Evolutionary conservation across 2,797 vertebrate genomes (phyloP), one percentile per base, ranked within the genome.

Genomic region (Myotis myotis): DNA sequence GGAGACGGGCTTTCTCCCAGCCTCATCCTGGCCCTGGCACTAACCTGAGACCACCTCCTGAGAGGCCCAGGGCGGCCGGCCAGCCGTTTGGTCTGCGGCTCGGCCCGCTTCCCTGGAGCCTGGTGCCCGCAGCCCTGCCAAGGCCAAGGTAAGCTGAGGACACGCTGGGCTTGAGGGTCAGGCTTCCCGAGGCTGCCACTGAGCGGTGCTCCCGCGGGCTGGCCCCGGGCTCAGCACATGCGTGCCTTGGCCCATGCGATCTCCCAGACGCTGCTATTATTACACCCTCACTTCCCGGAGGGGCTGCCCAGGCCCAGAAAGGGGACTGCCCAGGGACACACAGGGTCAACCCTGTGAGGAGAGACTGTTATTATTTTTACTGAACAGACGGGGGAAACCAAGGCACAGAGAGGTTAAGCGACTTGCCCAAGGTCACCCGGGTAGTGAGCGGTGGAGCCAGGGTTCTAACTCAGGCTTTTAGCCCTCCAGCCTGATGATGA

Each of bases 111-210:
- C 79, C 72, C 84, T 51, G 36, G 93, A 87, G 82, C 68, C 91
- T 30, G 16, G 60, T 2, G 28, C 89, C 83, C 3, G 36, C 1
- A 0, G 91, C 16, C 68, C 70, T 90, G 94, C 87, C 85, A 89
- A 85, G 66, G 80, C 95, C 60, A 41, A 92, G 95, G 95, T 94
- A 74, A 96, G 82, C 79, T 78, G 94, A 93, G 96, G 96, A 97
- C 94, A 86, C 0, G 0, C 68, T 0, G 16, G 71, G 64, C 74
- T 90, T 30, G 9, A 47, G 70, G 38, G 66, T 76, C 93, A 87
- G 91, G 84, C 60, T 47, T 71, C 78, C 51, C 0, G 10, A 38
- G 72, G 49, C 76, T 30, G 41, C 60, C 91, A 16, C 4, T 11
- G 66, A 55, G 25, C 2, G 1, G 70, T 0, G 2, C 68, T 66